These are phyloP conservation scores for Hyphantria cunea DNA, from an alignment of 1,140 invertebrate species.

Conservation along the genomic window DNA sequence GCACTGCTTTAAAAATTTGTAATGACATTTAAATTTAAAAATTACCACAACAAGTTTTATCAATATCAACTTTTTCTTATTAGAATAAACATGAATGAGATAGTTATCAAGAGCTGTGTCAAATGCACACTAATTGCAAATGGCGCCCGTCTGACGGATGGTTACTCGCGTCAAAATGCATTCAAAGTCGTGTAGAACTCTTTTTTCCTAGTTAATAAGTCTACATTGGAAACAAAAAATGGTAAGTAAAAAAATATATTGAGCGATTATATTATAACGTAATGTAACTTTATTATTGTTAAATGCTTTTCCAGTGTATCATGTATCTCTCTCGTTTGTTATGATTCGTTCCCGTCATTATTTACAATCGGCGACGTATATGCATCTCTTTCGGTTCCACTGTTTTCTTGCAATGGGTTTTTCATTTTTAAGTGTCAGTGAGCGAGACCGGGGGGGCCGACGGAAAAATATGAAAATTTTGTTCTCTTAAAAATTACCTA, in stretches of 20 bases:
- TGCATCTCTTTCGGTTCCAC: conserved; percentile 61
- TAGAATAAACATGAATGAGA: not conserved
- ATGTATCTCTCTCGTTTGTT: conserved; percentile 67
- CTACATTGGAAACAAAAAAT: conserved; percentile 36
- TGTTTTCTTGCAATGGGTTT: conserved; percentile 70
- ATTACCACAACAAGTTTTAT: too few relatives aligned
- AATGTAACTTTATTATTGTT: conserved; percentile 57
- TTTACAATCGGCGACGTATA: conserved; percentile 69
- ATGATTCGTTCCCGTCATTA: conserved; percentile 69
- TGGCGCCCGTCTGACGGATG: conserved; percentile 64
- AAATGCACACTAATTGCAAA: conserved; percentile 46
- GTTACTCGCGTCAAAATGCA: conserved; percentile 58
- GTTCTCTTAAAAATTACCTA: conserved; percentile 77
- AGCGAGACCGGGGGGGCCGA: conserved; percentile 61
- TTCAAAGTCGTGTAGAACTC: conserved; percentile 49
- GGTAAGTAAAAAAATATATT: conserved; percentile 44
- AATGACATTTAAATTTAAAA: too few relatives aligned
- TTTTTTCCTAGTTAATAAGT: conserved; percentile 33
- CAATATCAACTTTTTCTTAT: not conserved
- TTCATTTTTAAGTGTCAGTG: conserved; percentile 71
- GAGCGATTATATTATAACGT: conserved; percentile 45
- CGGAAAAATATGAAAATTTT: conserved; percentile 76
- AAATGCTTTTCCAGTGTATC: conserved; percentile 39
- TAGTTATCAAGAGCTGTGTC: conserved; percentile 10
- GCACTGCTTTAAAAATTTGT: too few relatives aligned